Base-by-base conservation (phyloP, 2,888 invertebrate species). In the Tipula lateralis region DNA sequence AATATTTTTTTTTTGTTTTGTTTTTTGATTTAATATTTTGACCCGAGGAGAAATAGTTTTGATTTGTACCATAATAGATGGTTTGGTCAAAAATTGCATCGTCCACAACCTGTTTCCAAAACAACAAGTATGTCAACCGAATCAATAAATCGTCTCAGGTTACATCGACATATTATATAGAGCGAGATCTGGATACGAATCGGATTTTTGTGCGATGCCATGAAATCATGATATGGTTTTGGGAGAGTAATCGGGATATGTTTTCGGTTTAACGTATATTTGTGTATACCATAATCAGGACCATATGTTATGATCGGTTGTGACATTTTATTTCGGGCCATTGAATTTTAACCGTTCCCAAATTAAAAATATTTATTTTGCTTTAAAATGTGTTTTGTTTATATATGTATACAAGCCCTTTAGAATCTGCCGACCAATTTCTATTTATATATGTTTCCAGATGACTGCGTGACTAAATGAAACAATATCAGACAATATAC, bases 221-320 rank as follows among this genome's bases (percentile, higher is more conserved):
- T 66, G 66, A 19, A 9, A 66, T 66, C 24, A 66, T 66, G 66
- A 66, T 66, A 66, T 24, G 66, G 66, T 66, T 66, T n/a, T 66
- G 24, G 24, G 66, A 66, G 24, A 66, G 24, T 66, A 66, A 66
- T 66, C 66, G 66, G 66, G 66, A 66, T 66, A 24, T 66, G 66
- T 66, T 66, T 66, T 24, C 9, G 9, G 66, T 66, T 66, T 44
- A 44, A n/a, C n/a, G n/a, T n/a, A 44, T 13, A 13, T n/a, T 24
- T 66, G 7, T 66, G 9, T 24, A 66, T 24, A 66, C 24, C 9
- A 24, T 66, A 66, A 66, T 66, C 6, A 66, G 66, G 66, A 24
- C 66, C 66, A 66, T 66, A 66, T 66, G 66, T 66, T 66, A 66
- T 66, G 66, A 66, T 66, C 24, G 66, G 66, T 66, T 66, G 66